Evolutionary conservation across 2,113 vertebrate genomes (phyloP), one percentile per base, ranked within the genome.

Genomic region (Arothron firmamentum): DNA sequence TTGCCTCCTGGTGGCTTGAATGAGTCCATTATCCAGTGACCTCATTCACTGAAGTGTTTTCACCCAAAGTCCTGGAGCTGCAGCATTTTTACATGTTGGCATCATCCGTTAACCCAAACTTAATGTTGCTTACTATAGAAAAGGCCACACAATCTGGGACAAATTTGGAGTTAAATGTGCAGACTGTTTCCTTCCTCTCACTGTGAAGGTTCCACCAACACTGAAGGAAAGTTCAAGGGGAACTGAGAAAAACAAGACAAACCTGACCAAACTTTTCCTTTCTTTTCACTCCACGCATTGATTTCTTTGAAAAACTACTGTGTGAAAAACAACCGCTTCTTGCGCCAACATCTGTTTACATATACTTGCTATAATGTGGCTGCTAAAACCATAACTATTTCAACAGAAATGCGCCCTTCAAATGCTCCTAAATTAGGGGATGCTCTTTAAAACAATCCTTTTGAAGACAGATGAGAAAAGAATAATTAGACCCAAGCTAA

Each of bases 11-110:
- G 34, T 52, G 25, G 17, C 47, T 53, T 52, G 31, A 74, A 54
- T 38, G 28, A 58, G 19, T 51, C 56, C 18, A 58, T 57, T 69
- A 56, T 72, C 28, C 59, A 21, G 51, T 80, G 70, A 79, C 57
- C 51, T 81, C 72, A 75, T 61, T 62, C 56, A 45, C 60, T 70
- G 28, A 61, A 55, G 46, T 34, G 46, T 52, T 77, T 79, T 75
- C 19, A 58, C 5, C 28, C 16, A 50, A 56, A 64, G 4, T 47
- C 23, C 48, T 51, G 45, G 15, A 43, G 42, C 42, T 5, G 42
- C 42, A 43, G 43, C 14, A 45, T 14, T 45, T 45, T 45, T 45
- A 45, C 4, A 16, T 45, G 43, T 45, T 45, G 1, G 43, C 43
- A 45, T 45, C 43, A 45, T 45, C 43, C 45, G 11, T 23, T 34